Evolutionary conservation across 92 coral and sea anemone genomes (phyloP).

Genomic region (Porites cylindrica): DNA sequence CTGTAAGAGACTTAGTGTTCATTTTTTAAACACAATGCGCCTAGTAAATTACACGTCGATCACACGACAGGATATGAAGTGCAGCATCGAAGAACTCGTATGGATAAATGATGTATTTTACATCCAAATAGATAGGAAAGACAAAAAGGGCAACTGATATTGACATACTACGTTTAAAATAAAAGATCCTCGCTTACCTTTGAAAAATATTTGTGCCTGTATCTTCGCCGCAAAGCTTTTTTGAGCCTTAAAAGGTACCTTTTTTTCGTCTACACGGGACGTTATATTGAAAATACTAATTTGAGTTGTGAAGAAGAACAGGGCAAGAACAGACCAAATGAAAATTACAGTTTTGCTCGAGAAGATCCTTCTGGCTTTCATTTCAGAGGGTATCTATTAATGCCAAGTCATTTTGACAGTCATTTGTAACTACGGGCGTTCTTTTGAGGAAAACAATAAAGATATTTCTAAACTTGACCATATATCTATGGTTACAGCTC

Average conservation of each 20-base stretch:
- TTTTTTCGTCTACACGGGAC: neutral
- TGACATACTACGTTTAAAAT: neutral
- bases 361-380: neutral
- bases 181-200: neutral
- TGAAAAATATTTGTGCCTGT: neutral
- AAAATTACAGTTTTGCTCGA: neutral
- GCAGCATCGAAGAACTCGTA: no score
- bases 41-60: no score
- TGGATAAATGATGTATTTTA: no score
- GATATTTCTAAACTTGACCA: neutral
- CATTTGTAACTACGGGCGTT: neutral
- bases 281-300: neutral
- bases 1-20: no score
- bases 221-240: neutral
- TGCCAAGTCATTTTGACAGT: neutral
- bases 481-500: neutral
- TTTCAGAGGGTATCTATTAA: neutral
- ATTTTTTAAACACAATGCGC: no score
- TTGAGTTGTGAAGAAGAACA: neutral
- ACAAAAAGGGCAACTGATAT: neutral
- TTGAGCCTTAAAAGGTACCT: neutral
- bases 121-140: neutral
- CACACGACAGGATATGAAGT: no score
- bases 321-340: neutral
- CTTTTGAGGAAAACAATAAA: neutral